Percentiles rank a stretch among this genome's conserved stretches.
Conservation (phyloP, 2,888 invertebrate species). For the Galeruca laticollis region DNA sequence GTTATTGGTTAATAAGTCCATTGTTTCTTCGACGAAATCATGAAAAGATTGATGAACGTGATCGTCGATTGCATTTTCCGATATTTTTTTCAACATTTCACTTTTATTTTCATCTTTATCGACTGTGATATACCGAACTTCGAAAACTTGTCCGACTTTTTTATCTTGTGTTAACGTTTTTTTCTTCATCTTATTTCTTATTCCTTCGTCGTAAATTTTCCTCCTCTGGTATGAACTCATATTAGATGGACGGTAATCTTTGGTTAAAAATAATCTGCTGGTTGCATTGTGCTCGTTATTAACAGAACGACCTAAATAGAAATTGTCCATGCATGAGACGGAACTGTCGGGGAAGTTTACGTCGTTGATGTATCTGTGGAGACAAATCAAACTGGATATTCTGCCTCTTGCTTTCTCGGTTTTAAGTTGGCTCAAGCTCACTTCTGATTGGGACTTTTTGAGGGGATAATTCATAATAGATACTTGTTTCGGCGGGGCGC, state of each 20-base stretch:
- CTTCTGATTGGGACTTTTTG: slow-evolving; percentile 45
- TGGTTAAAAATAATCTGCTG: slow-evolving; percentile 52
- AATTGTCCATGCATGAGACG: slow-evolving; percentile 40
- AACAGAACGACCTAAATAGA: slow-evolving; percentile 39
- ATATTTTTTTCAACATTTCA: slow-evolving; percentile 13
- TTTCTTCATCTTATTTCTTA: slow-evolving; percentile 49
- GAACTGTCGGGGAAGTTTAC: slow-evolving; percentile 34
- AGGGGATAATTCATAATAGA: background rate
- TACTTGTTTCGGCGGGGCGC: background rate
- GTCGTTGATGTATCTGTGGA: slow-evolving; percentile 42
- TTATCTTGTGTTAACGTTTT: slow-evolving; percentile 37
- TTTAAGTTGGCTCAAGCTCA: slow-evolving; percentile 31
- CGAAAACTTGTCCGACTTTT: slow-evolving; percentile 49
- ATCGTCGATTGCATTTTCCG: background rate
- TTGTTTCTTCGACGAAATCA: slow-evolving; percentile 7
- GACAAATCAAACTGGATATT: slow-evolving; percentile 34
- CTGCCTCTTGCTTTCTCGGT: slow-evolving; percentile 24
- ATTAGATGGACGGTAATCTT: slow-evolving; percentile 48
- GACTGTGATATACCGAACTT: slow-evolving; percentile 53
- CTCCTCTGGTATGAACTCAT: slow-evolving; percentile 51
- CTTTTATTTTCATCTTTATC: slow-evolving; percentile 11
- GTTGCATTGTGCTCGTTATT: slow-evolving; percentile 29
- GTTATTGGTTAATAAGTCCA: background rate
- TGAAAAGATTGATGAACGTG: background rate
- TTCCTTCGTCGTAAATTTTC: slow-evolving; percentile 51